Evolutionary conservation across 2,888 invertebrate species (phyloP).

Genomic region (Conus canariensis): DNA sequence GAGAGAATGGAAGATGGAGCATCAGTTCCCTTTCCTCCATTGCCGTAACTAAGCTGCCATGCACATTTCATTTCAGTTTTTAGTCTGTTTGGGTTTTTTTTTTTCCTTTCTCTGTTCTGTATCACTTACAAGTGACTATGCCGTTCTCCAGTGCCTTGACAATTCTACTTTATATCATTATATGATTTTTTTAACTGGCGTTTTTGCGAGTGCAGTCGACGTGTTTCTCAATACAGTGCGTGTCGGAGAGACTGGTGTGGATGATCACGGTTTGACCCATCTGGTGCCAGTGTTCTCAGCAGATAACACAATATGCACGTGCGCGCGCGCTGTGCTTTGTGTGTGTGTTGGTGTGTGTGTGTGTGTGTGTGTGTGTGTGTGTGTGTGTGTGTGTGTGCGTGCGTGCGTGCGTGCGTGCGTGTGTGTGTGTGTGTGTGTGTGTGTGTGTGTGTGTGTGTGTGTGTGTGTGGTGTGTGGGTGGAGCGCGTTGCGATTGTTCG

Average conservation of each 20-base stretch:
- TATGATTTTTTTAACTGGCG: background rate
- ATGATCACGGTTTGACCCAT: background rate
- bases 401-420: no score
- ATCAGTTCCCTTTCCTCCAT: background rate
- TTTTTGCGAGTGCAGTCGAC: background rate
- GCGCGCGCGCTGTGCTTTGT: no score
- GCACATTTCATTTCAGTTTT: background rate
- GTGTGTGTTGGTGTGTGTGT: no score
- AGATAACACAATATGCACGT: background rate
- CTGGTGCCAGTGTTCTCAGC: background rate
- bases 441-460: background rate
- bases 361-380: no score
- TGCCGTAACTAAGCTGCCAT: background rate
- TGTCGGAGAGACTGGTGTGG: background rate
- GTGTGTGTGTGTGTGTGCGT: no score
- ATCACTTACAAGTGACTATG: no score
- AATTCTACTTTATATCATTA: background rate
- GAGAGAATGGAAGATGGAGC: background rate
- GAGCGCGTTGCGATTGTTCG: no score
- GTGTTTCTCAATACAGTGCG: conserved; percentile 16
- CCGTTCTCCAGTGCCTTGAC: background rate
- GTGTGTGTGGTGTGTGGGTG: no score
- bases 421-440: background rate
- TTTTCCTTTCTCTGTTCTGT: background rate
- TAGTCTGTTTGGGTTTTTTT: background rate